Conservation (phyloP, 2,113 vertebrate species). For the Acrocephalus arundinaceus region DNA sequence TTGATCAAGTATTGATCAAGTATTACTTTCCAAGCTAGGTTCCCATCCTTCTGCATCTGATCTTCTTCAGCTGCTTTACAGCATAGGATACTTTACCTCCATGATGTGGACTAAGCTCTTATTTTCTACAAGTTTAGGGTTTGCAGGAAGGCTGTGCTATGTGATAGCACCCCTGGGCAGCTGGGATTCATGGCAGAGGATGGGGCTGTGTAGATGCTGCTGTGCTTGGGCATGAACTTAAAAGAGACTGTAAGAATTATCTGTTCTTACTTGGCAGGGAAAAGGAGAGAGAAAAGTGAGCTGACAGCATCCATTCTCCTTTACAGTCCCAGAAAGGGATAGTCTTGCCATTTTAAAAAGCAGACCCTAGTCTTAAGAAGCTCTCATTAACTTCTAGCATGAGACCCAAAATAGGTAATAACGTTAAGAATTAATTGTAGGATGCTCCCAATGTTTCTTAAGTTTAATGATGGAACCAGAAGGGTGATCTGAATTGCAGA, state of each 20-base stretch:
- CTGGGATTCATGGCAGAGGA: not conserved
- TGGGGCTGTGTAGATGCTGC: not conserved
- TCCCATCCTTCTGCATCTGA: not conserved
- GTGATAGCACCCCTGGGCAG: not conserved
- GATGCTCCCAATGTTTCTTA: not conserved
- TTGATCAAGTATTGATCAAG: not conserved
- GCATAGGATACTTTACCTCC: not conserved
- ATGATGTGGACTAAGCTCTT: not conserved
- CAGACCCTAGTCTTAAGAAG: not conserved
- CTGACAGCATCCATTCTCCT: not conserved
- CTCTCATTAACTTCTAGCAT: not conserved
- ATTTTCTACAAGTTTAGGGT: not conserved
- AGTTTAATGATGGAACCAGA: not conserved
- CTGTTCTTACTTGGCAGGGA: not conserved
- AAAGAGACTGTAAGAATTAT: not conserved
- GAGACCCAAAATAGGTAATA: not conserved
- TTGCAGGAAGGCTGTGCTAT: not conserved
- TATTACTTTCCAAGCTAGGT: not conserved
- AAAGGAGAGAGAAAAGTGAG: not conserved
- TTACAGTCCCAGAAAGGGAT: not conserved
- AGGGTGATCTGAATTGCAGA: constrained; percentile 49
- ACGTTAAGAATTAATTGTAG: not conserved
- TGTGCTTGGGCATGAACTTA: not conserved
- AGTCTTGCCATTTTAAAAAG: not conserved
- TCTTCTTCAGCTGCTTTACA: not conserved